Evolutionary conservation across 2,888 invertebrate species (phyloP), one percentile per base, ranked within the genome.

Genomic region (Teleogryllus oceanicus): DNA sequence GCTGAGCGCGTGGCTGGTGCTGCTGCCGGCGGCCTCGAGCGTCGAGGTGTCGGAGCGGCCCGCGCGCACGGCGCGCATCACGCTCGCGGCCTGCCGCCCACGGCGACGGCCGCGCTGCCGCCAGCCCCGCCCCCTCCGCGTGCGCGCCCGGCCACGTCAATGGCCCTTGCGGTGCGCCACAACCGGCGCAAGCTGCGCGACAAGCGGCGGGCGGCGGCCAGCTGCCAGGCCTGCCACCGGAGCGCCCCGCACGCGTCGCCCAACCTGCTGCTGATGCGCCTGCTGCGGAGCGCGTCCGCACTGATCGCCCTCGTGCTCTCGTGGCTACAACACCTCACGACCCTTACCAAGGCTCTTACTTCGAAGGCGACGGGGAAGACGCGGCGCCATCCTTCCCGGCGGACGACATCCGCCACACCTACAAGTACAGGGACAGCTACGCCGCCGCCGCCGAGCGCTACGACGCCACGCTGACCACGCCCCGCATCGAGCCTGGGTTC

Each of bases 401-500:
- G 50, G 37, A 50, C 49, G 76, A 49, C 16, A 13, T 37, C 75
- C 24, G 76, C 50, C 79, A 74, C 24, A n/a, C 21, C 13, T n/a
- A 74, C 62, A 62, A 62, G n/a, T 62, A 62, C 62, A n/a, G n/a
- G 62, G 62, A 79, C 74, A 50, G 75, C 12, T 21, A 24, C 16
- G 77, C 37, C 18, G 49, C 75, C 12, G 76, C 79, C 13, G 20
- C 74, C 1, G 76, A 18, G 24, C 37, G 75, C 12, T 80, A n/a
- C 74, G 21, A 49, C 16, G 77, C 49, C 21, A 21, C 76, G 13
- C n/a, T 90, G 74, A 90, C 90, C 13, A 91, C 90, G n/a, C 90
- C 90, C 18, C 88, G 87, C 84, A 88, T 89, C 79, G 87, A 88
- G n/a, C n/a, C n/a, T n/a, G n/a, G n/a, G n/a, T n/a, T n/a, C n/a